Percentiles rank a stretch among this genome's conserved stretches.
These are phyloP conservation scores for Geopemphigus sp. DNA, from an alignment of 1,140 invertebrate species.

Conservation along the genomic window DNA sequence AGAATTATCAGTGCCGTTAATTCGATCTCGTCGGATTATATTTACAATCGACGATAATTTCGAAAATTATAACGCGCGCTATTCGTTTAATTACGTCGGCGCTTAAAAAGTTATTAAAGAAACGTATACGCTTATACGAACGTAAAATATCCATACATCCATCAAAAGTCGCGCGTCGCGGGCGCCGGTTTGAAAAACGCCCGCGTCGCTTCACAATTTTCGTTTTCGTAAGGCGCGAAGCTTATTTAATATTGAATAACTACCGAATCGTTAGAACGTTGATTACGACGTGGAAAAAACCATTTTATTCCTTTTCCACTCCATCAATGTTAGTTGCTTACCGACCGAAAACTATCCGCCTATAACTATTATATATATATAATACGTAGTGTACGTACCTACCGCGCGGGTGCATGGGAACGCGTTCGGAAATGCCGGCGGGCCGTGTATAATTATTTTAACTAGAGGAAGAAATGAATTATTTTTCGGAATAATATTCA, in stretches of 20 bases:
- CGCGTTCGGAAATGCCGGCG: constrained; percentile 35
- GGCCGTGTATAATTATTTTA: constrained; percentile 49
- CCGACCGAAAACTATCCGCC: constrained; percentile 22
- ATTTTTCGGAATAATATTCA: constrained; percentile 45
- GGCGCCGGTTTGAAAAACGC: background rate
- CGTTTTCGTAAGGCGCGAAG: background rate
- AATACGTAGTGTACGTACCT: no score
- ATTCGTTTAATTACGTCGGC: no score
- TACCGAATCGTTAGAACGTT: background rate
- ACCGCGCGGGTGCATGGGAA: constrained; percentile 11
- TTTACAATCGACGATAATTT: no score
- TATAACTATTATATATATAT: no score
- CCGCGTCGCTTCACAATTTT: background rate
- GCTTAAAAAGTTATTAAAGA: no score
- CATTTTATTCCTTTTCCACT: constrained; percentile 1
- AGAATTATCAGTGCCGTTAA: no score
- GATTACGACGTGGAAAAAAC: background rate
- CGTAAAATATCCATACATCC: no score
- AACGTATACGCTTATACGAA: no score
- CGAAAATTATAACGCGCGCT: no score
- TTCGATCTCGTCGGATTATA: no score
- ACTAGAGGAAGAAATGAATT: constrained; percentile 49
- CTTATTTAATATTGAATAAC: constrained; percentile 20
- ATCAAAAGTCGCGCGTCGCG: background rate
- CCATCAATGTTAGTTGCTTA: background rate